A percentile compares a stretch with the other conserved stretches of the same genome.
These are phyloP conservation scores for Cebuella pygmaea DNA, from an alignment of 2,797 vertebrate species.

Conservation along the genomic window DNA sequence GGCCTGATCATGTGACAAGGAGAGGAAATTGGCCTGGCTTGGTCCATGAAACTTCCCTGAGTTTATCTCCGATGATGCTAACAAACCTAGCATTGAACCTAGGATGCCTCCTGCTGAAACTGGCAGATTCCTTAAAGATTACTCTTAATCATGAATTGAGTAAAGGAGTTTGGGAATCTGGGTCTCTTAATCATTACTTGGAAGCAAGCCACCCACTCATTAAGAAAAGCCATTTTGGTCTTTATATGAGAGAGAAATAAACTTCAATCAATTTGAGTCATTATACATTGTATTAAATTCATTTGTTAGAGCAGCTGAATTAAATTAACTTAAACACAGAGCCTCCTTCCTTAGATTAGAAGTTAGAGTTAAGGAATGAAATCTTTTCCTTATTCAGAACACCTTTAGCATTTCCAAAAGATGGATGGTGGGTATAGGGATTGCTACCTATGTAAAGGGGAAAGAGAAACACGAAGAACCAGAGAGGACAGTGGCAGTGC, in stretches of 20 bases:
- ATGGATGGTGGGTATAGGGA: not conserved
- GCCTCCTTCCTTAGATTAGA: not conserved
- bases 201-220: not conserved
- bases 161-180: not conserved
- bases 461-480: not conserved
- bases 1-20: not conserved
- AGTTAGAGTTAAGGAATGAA: not conserved
- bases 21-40: not conserved
- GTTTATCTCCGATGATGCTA: not conserved
- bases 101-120: not conserved
- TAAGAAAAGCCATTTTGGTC: conserved; percentile 28
- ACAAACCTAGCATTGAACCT: not conserved
- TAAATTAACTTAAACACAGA: conserved; percentile 53
- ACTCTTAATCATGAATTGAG: not conserved
- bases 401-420: not conserved
- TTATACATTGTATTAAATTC: conserved; percentile 31
- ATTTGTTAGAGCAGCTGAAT: conserved; percentile 42
- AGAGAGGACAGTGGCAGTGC: not conserved
- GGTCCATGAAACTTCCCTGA: not conserved
- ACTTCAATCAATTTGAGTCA: conserved; percentile 31
- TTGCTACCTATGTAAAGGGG: not conserved
- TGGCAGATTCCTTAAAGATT: not conserved
- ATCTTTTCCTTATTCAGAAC: conserved; percentile 2
- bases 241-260: conserved; percentile 33
- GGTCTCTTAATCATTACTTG: conserved; percentile 3